Base-by-base conservation (phyloP, 1,140 invertebrate genomes). In the Drosophila ercepeae region DNA sequence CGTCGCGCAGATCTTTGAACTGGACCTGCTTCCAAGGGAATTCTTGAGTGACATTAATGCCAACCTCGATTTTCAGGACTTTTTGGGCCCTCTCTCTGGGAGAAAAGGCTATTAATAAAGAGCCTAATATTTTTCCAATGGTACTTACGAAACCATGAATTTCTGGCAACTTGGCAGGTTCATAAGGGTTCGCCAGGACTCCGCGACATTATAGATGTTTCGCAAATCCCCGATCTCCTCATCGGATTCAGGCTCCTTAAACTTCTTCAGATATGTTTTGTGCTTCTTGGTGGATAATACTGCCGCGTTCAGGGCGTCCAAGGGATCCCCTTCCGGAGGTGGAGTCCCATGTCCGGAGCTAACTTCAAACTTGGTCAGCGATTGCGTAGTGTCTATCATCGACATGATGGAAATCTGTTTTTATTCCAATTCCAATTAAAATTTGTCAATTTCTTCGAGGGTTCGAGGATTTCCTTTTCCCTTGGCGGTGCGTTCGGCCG, bases 21-120 rank as follows among this genome's bases (percentile, higher is more conserved):
- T 91, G 91, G 0, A 96, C 90, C 53, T 92, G 92, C 46, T 94
- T 94, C 95, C 95, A 96, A 1, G 95, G 95, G 83, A 93, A 94
- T 89, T 96, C 95, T 8, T 94, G 93, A 0, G 94, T 95, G 0
- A 96, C 92, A 78, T 94, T 92, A 1, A 89, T 65, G 11, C 93
- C 93, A 48, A 94, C 90, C 9, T 92, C 78, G 21, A 93, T 89
- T 63, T 93, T 92, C 5, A 93, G 90, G 19, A 89, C 73, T 46
- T 91, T 89, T 72, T 93, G 93, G 4, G 57, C 69, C 0, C 48
- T 18, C 0, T 73, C 78, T 0, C 83, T 89, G 18, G 2, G 9
- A 18, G 3, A 19, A 7, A 16, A 16, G 6, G 0, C 2, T 29
- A 11, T 4, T 13, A 9, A 42, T 1, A n/a, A 1, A 1, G 2